phyloP scores from a whole-genome alignment of 1,140 invertebrate genomes.

The Eueides isabella region DNA sequence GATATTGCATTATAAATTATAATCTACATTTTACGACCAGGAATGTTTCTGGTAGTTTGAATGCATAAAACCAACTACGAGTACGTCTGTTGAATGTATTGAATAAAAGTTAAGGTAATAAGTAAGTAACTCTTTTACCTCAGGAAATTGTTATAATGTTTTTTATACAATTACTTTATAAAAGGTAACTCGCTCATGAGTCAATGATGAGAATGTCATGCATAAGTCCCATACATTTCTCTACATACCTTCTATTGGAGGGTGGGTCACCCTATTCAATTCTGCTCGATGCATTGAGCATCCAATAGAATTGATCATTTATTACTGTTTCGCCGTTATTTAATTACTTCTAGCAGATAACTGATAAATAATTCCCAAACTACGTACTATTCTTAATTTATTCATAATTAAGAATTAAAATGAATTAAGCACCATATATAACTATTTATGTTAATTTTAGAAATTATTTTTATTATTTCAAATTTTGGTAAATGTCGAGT shows the following conservation, averaged over 20 bases:
- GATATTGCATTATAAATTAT: constrained; percentile 12
- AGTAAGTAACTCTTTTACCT: no score
- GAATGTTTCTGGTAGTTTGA: background rate
- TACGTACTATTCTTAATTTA: background rate
- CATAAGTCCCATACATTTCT: background rate
- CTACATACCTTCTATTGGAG: background rate
- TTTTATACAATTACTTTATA: no score
- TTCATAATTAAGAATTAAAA: background rate
- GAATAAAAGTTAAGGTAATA: no score
- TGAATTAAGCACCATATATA: background rate
- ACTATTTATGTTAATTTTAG: background rate
- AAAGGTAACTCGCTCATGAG: background rate
- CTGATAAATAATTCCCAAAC: background rate
- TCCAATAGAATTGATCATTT: background rate
- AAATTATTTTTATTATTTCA: background rate
- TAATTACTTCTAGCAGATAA: background rate
- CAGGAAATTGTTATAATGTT: no score
- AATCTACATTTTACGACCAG: background rate
- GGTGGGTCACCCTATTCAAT: background rate
- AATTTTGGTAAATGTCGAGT: background rate
- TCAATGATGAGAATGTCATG: background rate
- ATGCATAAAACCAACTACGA: no score
- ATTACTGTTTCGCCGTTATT: background rate
- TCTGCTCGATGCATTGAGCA: background rate
- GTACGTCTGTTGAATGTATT: no score